Percentiles rank a stretch among this genome's conserved stretches.
phyloP scores from a whole-genome alignment of 1,140 invertebrate species.

The Drosophila cardini region DNA sequence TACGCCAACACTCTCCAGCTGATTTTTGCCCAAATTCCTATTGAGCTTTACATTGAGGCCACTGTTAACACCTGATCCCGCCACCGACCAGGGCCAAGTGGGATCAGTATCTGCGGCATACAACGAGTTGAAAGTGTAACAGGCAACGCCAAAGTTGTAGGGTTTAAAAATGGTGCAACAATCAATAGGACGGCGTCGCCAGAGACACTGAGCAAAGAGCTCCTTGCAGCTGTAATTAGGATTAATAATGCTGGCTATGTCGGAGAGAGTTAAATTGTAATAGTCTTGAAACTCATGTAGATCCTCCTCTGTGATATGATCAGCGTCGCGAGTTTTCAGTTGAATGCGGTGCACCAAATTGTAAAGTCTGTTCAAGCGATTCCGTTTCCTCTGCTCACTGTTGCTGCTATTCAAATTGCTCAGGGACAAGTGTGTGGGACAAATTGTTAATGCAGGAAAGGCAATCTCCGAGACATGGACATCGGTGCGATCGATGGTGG shows the following conservation, averaged over 20 bases:
- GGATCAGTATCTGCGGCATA: slow-evolving; percentile 10
- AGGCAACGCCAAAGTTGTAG: slow-evolving; percentile 22
- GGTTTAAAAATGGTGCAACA: slow-evolving; percentile 62
- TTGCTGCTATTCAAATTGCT: background rate
- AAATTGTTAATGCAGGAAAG: slow-evolving; percentile 73
- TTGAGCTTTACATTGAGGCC: slow-evolving; percentile 52
- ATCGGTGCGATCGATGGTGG: slow-evolving; percentile 73
- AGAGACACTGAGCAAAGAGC: slow-evolving; percentile 62
- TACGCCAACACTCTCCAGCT: slow-evolving; percentile 55
- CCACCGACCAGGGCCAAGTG: slow-evolving; percentile 69
- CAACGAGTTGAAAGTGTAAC: slow-evolving; percentile 60
- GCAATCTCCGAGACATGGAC: slow-evolving; percentile 72
- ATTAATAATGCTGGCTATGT: slow-evolving; percentile 23
- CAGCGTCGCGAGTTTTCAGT: slow-evolving; percentile 19
- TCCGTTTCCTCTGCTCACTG: background rate
- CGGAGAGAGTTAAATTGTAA: background rate
- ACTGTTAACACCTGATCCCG: slow-evolving; percentile 46
- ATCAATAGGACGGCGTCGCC: slow-evolving; percentile 51
- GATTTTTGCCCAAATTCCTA: slow-evolving; percentile 15
- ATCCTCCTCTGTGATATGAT: background rate
- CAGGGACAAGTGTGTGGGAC: slow-evolving; percentile 43
- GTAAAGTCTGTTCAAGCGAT: slow-evolving; percentile 4
- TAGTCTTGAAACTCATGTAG: slow-evolving; percentile 27
- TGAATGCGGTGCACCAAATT: slow-evolving; percentile 49
- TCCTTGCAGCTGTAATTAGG: slow-evolving; percentile 43